Evolutionary conservation across 2,797 vertebrate species (phyloP), one percentile per base, ranked within the genome.

Genomic region (Acanthopagrus latus): DNA sequence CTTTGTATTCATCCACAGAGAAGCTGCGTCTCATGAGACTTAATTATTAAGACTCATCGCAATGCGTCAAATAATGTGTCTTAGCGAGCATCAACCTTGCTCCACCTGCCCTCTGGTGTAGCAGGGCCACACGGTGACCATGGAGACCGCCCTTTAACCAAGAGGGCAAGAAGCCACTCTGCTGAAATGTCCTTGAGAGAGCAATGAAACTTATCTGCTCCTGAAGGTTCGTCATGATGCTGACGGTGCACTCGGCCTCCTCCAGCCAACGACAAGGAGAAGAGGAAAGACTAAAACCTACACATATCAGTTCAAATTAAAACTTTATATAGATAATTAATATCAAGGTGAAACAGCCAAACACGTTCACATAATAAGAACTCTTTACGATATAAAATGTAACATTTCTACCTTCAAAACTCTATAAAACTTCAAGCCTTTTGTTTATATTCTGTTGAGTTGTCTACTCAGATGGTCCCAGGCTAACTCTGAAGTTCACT

Each of bases 81-180:
- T 43, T 14, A 2, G 20, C 17, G 44, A 48, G 47, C 20, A 9
- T 29, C 44, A 6, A 2, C 58, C 20, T 63, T 2, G 27, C 56
- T 57, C 23, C 41, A 23, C 50, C 56, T 62, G 50, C n/a, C 52
- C 52, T 56, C 8, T 0, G 16, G 18, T 56, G 3, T 20, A 33
- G 65, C 52, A 27, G 25, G 10, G 21, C 3, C 2, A 16, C 27
- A 11, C 54, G 7, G 14, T 48, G 27, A 66, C 47, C 59, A 46
- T 20, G 17, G 25, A 64, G 43, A n/a, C 41, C 60, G 74, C 62
- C 75, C 78, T 84, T 82, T 52, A 27, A 58, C 46, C 52, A 17
- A 20, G 47, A 70, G 51, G 48, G 21, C 21, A 2, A 23, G 29
- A 58, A 14, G 44, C 65, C 65, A 0, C 23, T 64, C 48, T 21